Base-by-base conservation (phyloP, 2,797 vertebrate genomes). In the Sebastolobus alascanus region DNA sequence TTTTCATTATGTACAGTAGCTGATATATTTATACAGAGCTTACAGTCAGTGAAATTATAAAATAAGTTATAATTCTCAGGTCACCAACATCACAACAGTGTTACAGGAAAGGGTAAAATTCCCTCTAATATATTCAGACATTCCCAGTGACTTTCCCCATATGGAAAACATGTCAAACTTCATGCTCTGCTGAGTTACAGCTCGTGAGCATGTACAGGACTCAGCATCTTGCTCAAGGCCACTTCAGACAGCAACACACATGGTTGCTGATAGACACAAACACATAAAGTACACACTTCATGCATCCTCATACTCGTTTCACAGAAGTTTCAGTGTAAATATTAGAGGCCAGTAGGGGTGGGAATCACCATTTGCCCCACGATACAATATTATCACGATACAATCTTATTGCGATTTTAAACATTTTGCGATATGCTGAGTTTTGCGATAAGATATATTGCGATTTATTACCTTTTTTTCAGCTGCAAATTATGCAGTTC, bases 141-240 rank as follows among this genome's bases (percentile, higher is more conserved):
- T 68, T 64, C 40, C 5, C 6, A 8, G 33, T 31, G 20, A 33
- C 29, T 33, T 64, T 55, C 6, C 25, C 9, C 6, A 2, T 25
- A 3, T 25, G 18, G 12, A 58, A 59, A 74, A 75, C 18, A 65
- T 54, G 60, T 77, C 12, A 75, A 70, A 55, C 9, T 0, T 52
- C 11, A 69, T 46, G 18, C n/a, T 70, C n/a, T 52, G 59, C 35
- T 55, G 5, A 35, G 25, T 58, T 55, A 46, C 35, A 70, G 60
- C 58, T 8, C 64, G 18, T 13, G 12, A 60, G 12, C 43, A 6
- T 6, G 64, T 10, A 2, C 9, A 11, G 3, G 29, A 20, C 35
- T 66, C 38, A 54, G 61, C 66, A 29, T 65, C 54, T 46, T 59
- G 56, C 60, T 82, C 59, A 79, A 81, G 78, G 78, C 31, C 56